A percentile compares a stretch with the other conserved stretches of the same genome.
Conservation (phyloP, 1,140 invertebrate genomes). For the Coboldia fuscipes region DNA sequence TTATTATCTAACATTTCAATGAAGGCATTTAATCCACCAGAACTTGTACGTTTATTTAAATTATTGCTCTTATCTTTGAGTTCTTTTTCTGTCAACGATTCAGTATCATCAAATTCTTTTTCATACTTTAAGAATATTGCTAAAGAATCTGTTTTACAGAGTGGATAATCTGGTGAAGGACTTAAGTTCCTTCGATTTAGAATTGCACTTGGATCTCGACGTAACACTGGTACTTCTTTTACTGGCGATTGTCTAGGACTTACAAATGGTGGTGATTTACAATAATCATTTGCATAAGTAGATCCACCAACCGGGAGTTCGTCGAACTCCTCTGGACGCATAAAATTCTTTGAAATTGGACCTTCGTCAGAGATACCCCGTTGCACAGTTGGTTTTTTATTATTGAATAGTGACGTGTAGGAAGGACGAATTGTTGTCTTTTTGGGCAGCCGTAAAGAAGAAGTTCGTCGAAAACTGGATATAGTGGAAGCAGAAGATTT, state of each 20-base stretch:
- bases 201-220: conserved; percentile 13
- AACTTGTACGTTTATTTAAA: conserved; percentile 18
- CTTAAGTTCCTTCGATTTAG: conserved; percentile 10
- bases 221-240: conserved; percentile 12
- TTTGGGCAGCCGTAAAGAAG: conserved; percentile 15
- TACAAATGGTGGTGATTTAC: not conserved
- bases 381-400: conserved; percentile 16
- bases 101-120: conserved; percentile 15
- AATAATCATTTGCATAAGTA: too few relatives aligned
- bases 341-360: conserved; percentile 18
- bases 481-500: not conserved
- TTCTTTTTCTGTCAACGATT: conserved; percentile 13
- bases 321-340: conserved; percentile 20
- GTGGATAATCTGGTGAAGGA: conserved; percentile 4
- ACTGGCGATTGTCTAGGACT: not conserved
- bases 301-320: conserved; percentile 21
- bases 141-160: conserved; percentile 18
- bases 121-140: conserved; percentile 20
- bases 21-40: conserved; percentile 10
- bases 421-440: conserved; percentile 8
- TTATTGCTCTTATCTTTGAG: conserved; percentile 20
- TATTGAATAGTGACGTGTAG: conserved; percentile 11
- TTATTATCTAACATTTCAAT: not conserved
- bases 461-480: conserved; percentile 17
- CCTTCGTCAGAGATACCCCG: conserved; percentile 20